Percentiles rank a stretch among this genome's conserved stretches.
phyloP scores from a whole-genome alignment of 2,888 invertebrate genomes.

The Oxycera nigricornis region DNA sequence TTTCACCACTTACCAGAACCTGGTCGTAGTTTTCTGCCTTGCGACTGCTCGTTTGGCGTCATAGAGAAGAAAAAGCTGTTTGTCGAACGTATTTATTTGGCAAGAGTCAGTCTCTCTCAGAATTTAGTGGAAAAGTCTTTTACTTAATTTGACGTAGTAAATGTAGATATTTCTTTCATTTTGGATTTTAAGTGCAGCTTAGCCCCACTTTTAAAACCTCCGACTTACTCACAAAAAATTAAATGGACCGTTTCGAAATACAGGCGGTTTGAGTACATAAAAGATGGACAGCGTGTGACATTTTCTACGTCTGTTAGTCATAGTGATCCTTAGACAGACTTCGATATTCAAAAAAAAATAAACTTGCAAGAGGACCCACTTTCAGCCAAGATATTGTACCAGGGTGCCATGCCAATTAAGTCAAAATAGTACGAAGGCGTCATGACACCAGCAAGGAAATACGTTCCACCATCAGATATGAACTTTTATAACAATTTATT shows the following conservation, averaged over 20 bases:
- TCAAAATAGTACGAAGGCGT: not conserved
- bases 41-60: conserved; percentile 5
- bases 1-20: too few species aligned
- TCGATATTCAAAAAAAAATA: not conserved
- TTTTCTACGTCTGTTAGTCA: conserved; percentile 3
- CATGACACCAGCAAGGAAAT: not conserved
- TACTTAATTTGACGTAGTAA: not conserved
- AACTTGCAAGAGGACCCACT: not conserved
- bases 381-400: conserved; percentile 1
- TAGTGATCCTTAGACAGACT: not conserved
- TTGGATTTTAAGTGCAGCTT: conserved; percentile 14
- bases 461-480: not conserved
- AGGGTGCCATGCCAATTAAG: not conserved
- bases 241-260: not conserved
- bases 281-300: not conserved
- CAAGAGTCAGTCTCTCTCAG: not conserved
- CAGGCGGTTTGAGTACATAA: not conserved
- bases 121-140: not conserved
- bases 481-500: too few species aligned
- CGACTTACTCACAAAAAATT: not conserved
- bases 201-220: not conserved
- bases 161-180: not conserved
- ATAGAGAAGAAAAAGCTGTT: conserved; percentile 5
- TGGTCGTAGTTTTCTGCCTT: not conserved
- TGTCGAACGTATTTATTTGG: not conserved